A percentile compares a stretch with the other conserved stretches of the same genome.
Evolutionary conservation across 2,797 vertebrate genomes (phyloP).

Genomic region (Florisuga fusca): DNA sequence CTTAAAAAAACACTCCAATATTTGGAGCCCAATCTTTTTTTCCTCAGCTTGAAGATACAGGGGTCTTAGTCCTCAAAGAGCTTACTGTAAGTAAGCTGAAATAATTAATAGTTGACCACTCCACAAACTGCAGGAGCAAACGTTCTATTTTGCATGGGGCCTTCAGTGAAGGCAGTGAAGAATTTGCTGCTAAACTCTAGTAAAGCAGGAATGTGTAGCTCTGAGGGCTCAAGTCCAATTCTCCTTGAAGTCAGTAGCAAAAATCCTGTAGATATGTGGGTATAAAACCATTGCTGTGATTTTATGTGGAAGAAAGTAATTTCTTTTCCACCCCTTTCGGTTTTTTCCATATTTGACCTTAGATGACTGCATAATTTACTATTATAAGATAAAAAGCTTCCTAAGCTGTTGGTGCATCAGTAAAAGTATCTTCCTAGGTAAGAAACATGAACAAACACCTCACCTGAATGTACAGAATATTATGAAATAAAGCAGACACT

Average conservation of each 20-base stretch:
- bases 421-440: slow-evolving; percentile 10
- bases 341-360: not conserved
- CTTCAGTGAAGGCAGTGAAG: not conserved
- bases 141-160: not conserved
- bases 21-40: slow-evolving; percentile 1
- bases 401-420: not conserved
- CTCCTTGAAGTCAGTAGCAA: not conserved
- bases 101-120: not conserved
- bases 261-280: not conserved
- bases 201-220: not conserved
- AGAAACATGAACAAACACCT: not conserved
- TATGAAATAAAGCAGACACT: not conserved
- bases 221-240: not conserved
- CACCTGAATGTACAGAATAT: not conserved
- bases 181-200: not conserved
- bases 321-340: not conserved
- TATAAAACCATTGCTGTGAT: not conserved
- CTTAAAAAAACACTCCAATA: not conserved
- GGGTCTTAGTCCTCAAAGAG: not conserved
- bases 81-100: not conserved
- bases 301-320: not conserved
- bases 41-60: not conserved
- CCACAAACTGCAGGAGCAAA: not conserved
- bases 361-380: not conserved
- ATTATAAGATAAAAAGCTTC: not conserved